Conservation (phyloP, 2,888 invertebrate species). For the Cremastinae sp. region DNA sequence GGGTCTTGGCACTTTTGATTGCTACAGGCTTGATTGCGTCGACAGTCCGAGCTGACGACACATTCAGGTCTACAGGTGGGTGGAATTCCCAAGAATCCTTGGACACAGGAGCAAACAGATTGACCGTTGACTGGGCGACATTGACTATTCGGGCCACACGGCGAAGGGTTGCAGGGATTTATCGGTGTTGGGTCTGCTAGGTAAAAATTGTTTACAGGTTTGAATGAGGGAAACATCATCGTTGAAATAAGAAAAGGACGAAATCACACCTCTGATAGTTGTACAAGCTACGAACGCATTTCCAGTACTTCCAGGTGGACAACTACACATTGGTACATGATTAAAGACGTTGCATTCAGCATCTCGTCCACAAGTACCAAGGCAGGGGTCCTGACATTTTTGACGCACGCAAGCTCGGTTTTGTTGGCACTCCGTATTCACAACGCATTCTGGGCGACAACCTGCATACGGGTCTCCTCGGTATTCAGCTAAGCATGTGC, state of each 20-base stretch:
- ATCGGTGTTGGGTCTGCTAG: background rate
- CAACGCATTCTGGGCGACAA: constrained; percentile 89
- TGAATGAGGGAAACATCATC: too few relatives aligned
- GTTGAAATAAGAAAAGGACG: background rate
- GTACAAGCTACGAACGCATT: constrained; percentile 86
- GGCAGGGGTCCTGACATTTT: constrained; percentile 89
- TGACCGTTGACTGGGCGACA: constrained; percentile 81
- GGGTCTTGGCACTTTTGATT: constrained; percentile 80
- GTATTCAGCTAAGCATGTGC: constrained; percentile 87
- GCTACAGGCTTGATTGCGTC: constrained; percentile 78
- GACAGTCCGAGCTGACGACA: constrained; percentile 81
- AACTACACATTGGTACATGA: constrained; percentile 86
- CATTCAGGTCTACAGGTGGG: constrained; percentile 80
- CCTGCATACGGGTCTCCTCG: constrained; percentile 88
- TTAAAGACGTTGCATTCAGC: constrained; percentile 82
- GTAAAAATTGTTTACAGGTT: background rate
- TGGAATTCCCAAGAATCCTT: constrained; percentile 78
- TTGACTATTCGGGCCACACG: constrained; percentile 82
- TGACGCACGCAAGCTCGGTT: constrained; percentile 87
- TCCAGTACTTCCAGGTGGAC: constrained; percentile 84
- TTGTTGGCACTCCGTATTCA: constrained; percentile 86
- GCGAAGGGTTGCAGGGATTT: constrained; percentile 79
- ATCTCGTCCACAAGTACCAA: constrained; percentile 85
- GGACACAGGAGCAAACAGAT: constrained; percentile 81
- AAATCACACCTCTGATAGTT: background rate